Conservation (phyloP, 2,888 invertebrate genomes). For the Phania funesta region DNA sequence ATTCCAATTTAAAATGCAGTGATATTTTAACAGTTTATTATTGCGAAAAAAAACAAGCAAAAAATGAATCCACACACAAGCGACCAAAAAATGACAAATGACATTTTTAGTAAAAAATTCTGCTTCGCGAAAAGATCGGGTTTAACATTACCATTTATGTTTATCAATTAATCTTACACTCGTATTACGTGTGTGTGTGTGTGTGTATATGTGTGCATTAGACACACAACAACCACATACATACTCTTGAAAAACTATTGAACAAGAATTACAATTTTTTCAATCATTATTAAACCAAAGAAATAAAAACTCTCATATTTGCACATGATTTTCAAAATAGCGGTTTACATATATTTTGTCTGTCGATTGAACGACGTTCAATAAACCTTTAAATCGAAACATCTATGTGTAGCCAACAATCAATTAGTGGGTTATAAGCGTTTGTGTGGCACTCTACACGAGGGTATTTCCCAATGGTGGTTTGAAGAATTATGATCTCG, state of each 20-base stretch:
- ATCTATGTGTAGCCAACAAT: no score
- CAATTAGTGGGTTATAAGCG: no score
- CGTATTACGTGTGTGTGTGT: not conserved
- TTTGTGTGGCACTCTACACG: no score
- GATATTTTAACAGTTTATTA: constrained; percentile 57
- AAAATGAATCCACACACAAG: not conserved
- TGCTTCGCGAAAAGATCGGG: constrained; percentile 38
- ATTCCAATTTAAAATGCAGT: constrained; percentile 62
- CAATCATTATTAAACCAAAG: constrained; percentile 43
- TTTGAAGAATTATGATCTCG: no score
- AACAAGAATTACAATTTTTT: constrained; percentile 35
- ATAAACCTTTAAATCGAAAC: constrained; percentile 39
- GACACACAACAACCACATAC: not conserved
- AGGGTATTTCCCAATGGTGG: no score
- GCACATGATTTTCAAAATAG: constrained; percentile 63
- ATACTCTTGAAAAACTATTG: not conserved
- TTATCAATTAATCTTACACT: constrained; percentile 55
- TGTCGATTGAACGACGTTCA: constrained; percentile 24
- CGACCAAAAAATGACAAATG: constrained; percentile 60
- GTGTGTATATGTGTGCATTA: not conserved
- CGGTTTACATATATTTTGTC: constrained; percentile 19
- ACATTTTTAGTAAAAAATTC: constrained; percentile 53
- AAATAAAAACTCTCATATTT: constrained; percentile 61
- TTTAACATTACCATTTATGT: constrained; percentile 61
- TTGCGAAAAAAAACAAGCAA: not conserved